Base-by-base conservation (phyloP, 1,140 invertebrate genomes). In the Portunus trituberculatus region DNA sequence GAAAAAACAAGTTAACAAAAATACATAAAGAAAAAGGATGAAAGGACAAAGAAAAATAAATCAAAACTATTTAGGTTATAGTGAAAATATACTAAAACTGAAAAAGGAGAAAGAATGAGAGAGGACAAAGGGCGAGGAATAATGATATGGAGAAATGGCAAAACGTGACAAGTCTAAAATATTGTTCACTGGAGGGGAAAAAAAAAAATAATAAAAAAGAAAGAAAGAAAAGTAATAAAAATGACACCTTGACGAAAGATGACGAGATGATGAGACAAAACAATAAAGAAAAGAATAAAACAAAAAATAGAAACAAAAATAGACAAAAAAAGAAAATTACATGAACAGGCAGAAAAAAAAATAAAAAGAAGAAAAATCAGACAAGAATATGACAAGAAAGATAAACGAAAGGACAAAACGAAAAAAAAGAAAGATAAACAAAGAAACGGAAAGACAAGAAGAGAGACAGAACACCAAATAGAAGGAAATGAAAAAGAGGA, bases 341-440 rank as follows among this genome's bases (percentile, higher is more conserved):
- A 91, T 16, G 14, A 39, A 91, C 12, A 91, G 16, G 25, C 14
- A 48, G 89, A 91, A 39, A 91, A 87, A 91, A 39, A 91, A 87
- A n/a, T 16, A 4, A 31, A 91, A 91, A 45, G 16, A 39, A 45
- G 32, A 39, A 28, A 39, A 91, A 14, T 29, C 8, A 45, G 45
- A 91, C 2, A 91, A 39, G 0, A 39, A 59, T 46, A 59, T 20
- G 14, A 28, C 59, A n/a, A 48, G 48, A 67, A 25, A 59, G 48
- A 46, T 14, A 28, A 28, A 45, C 14, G 28, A 31, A 28, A 31
- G 28, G 52, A 31, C 20, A 59, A n/a, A 59, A 46, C n/a, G 52
- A 48, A 28, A 59, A 20, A 10, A 91, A 28, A 67, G 25, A 67
- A 10, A 59, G 48, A 67, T 0, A 91, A 28, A 59, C 1, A 91